Evolutionary conservation across 2,888 invertebrate species (phyloP), one percentile per base, ranked within the genome.

Genomic region (Diadegma fenestrale): DNA sequence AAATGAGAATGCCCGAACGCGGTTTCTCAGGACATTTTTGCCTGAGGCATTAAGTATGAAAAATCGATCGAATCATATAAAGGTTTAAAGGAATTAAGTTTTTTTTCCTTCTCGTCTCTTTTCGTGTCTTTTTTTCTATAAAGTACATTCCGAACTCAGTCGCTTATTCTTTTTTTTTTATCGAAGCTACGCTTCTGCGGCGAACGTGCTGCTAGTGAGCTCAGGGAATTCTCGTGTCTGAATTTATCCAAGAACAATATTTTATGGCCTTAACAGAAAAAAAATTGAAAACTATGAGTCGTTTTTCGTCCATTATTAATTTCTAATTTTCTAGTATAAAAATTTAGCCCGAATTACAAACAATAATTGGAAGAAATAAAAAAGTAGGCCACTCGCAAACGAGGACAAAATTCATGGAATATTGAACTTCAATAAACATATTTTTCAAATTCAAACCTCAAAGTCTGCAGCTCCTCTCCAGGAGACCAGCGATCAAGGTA

Each of bases 131-230:
- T 5, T 37, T 5, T 37, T 7, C 3, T 37, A 37, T 7, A 37
- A 37, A 37, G 37, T 37, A n/a, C n/a, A n/a, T n/a, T n/a, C n/a
- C 51, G 41, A 73, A 58, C 41, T 58, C 22, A 26, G 45, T 72
- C 68, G 30, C 66, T 66, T 78, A 77, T 17, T 22, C 72, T 77
- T 37, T 8, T 37, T 37, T 37, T 6, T 6, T 37, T 66, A 82
- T 82, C 77, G 66, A 72, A 72, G 72, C 66, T 43, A 69, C 69
- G 69, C 63, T 51, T 45, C 66, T 43, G 51, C 61, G 14, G 17
- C 66, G 77, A 41, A 73, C 41, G 73, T 73, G 58, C 54, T 26
- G 14, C 58, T 58, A 73, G 73, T 26, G 43, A 41, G 26, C 58
- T 58, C 22, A 26, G n/a, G 26, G 6, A 58, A 41, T 26, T 26